Evolutionary conservation across 2,888 invertebrate genomes (phyloP).

Genomic region (Volucella bombylans): DNA sequence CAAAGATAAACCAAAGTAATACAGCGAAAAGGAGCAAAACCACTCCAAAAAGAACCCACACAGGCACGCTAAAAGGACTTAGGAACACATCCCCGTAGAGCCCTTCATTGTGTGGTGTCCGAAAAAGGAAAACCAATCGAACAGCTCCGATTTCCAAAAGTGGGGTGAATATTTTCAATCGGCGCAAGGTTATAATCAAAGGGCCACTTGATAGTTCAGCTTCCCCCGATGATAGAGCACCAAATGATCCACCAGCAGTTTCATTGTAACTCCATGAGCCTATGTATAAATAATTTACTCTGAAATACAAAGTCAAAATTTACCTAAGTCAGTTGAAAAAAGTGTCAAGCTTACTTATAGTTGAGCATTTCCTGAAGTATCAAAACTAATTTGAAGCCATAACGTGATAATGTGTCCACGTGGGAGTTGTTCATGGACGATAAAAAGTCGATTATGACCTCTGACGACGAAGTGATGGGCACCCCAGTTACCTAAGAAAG

Average conservation of each 20-base stretch:
- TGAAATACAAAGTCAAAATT: conserved; percentile 45
- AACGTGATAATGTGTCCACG: conserved; percentile 77
- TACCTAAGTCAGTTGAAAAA: too few species aligned
- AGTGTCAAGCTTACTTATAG: conserved; percentile 76
- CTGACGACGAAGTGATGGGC: conserved; percentile 75
- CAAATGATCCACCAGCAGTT: conserved; percentile 78
- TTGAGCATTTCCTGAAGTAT: conserved; percentile 77
- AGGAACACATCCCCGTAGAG: conserved; percentile 84
- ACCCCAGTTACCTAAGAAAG: conserved; percentile 60
- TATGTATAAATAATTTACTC: conserved; percentile 74
- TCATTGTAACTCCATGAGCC: conserved; percentile 77
- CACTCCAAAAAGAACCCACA: conserved; percentile 84
- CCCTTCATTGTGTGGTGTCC: conserved; percentile 84
- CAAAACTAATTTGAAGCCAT: conserved; percentile 76
- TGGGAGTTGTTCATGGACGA: conserved; percentile 74
- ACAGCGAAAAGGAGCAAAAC: conserved; percentile 79
- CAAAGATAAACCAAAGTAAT: conserved; percentile 80
- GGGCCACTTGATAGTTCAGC: conserved; percentile 77
- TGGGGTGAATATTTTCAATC: conserved; percentile 73
- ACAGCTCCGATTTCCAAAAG: conserved; percentile 76
- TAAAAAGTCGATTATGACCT: conserved; percentile 75
- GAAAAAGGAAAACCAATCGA: conserved; percentile 84
- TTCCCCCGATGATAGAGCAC: conserved; percentile 76
- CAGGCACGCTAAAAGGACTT: conserved; percentile 84
- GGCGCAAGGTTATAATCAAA: conserved; percentile 74